Evolutionary conservation across 92 coral and sea anemone species (phyloP), one percentile per base, ranked within the genome.

Genomic region (Metridium senile): DNA sequence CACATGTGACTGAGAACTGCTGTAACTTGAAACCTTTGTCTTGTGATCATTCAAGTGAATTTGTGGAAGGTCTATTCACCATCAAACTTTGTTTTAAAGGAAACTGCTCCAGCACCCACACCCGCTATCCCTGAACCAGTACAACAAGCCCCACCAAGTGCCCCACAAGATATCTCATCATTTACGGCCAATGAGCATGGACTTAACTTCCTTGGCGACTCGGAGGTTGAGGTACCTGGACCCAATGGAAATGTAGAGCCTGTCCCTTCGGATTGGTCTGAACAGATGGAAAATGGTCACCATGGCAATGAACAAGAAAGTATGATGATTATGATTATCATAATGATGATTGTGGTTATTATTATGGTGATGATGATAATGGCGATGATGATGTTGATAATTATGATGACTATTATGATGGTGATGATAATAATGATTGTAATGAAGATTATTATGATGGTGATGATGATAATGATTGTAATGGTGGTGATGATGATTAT

Each of bases 111-210:
- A 61, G 66, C 8, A 61, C 29, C 30, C 2, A 26, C 23, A 7
- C 66, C 29, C 13, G 31, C 33, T 1, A 26, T 26, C 7, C 66
- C 29, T 2, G 31, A 61, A 61, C 66, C 29, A 2, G 19, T 18
- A 61, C 31, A 61, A 30, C 77, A 47, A 70, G 33, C 59, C 19
- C 72, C 33, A 13, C 80, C 58, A 6, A 68, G 76, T 28, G 72
- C 68, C 1, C 29, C 74, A 27, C 87, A 74, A 64, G 89, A 90
- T 51, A 74, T 91, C 23, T 65, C 93, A n/a, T 26, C 86, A 8
- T 71, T 94, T 70, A 89, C 91, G 7, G 91, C 93, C 27, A 94
- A 94, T 53, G 98, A 94, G 59, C 98, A 92, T 76, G 98, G 98
- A n/a, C 87, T 94, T 74, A 94, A 94, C 79, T 94, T 94, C 65